Percentiles rank a stretch among this genome's conserved stretches.
phyloP scores from a whole-genome alignment of 2,113 vertebrate genomes.

The Bufo gargarizans region DNA sequence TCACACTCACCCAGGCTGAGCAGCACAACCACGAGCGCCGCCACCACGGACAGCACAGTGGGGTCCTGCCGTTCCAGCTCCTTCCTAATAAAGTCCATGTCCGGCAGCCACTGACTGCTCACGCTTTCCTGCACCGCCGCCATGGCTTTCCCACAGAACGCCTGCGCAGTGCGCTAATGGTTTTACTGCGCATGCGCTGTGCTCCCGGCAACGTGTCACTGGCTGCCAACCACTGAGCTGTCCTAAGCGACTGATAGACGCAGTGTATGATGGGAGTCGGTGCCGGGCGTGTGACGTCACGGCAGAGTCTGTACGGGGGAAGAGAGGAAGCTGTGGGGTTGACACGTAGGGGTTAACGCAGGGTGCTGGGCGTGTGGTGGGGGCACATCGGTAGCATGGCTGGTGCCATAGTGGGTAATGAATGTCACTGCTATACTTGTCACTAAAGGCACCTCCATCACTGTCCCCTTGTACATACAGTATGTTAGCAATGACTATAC shows the following conservation, averaged over 20 bases:
- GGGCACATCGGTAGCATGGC: no score
- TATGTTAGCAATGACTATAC: no score
- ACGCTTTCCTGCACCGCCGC: background rate
- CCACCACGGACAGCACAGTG: constrained; percentile 64
- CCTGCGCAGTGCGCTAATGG: background rate
- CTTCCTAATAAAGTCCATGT: constrained; percentile 65
- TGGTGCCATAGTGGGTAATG: no score
- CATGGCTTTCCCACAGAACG: background rate
- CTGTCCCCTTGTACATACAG: no score
- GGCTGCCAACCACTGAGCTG: constrained; percentile 6
- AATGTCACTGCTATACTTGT: no score
- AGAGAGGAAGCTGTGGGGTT: background rate
- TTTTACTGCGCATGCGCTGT: constrained; percentile 18
- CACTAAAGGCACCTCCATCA: no score
- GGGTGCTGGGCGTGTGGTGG: no score
- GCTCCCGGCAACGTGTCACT: constrained; percentile 31
- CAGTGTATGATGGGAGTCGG: background rate
- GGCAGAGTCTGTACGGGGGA: background rate
- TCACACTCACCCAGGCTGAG: constrained; percentile 68
- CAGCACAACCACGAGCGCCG: constrained; percentile 67
- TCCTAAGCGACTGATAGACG: background rate
- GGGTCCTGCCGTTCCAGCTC: constrained; percentile 65
- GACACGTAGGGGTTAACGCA: no score
- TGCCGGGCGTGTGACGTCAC: constrained; percentile 5
- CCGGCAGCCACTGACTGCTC: constrained; percentile 61